Conservation (phyloP, 2,113 vertebrate species). For the Vidua chalybeata region DNA sequence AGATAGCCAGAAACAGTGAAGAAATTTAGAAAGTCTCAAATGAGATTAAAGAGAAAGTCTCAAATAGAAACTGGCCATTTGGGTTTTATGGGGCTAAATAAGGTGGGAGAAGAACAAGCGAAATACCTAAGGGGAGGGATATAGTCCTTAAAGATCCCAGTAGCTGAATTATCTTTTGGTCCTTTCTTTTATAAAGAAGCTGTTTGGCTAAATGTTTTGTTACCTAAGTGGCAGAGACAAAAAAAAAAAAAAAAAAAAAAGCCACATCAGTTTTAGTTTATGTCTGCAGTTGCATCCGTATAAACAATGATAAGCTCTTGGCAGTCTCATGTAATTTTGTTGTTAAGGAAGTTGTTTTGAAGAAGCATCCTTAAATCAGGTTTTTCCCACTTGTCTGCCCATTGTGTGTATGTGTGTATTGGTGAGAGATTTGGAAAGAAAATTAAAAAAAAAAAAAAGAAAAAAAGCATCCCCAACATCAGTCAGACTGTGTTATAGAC, state of each 20-base stretch:
- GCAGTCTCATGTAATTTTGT: background rate
- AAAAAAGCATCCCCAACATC: background rate
- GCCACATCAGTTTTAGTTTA: background rate
- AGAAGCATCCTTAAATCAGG: constrained; percentile 1
- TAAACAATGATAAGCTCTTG: background rate
- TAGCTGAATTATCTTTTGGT: background rate
- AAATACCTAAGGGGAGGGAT: background rate
- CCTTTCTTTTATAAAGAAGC: background rate
- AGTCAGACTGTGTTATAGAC: background rate
- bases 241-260: background rate
- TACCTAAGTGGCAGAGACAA: background rate
- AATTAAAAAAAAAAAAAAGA: background rate
- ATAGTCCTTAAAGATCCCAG: background rate
- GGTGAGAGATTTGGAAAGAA: background rate
- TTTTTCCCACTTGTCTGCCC: constrained; percentile 1
- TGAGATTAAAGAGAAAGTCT: background rate
- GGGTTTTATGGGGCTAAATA: background rate
- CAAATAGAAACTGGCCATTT: background rate
- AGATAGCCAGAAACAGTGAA: background rate
- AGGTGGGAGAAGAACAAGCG: background rate
- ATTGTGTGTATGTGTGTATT: background rate
- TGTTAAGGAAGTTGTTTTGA: background rate
- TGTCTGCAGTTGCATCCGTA: background rate
- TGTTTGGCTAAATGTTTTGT: background rate
- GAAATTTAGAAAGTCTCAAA: background rate